A percentile compares a stretch with the other conserved stretches of the same genome.
These are phyloP conservation scores for Orycteropus afer DNA, from an alignment of 2,113 vertebrate species.

Conservation along the genomic window DNA sequence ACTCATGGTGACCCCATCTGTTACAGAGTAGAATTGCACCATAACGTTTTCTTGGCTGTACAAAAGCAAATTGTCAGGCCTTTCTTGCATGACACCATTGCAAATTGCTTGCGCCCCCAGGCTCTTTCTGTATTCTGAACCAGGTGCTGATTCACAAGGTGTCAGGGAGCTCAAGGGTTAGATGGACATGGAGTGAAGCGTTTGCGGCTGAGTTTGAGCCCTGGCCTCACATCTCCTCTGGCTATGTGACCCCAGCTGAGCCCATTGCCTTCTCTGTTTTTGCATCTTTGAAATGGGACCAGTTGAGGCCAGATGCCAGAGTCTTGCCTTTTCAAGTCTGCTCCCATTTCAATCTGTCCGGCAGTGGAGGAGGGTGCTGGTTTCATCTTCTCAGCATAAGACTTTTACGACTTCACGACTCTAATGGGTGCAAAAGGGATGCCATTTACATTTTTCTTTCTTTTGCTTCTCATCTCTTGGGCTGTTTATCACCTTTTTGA, in stretches of 20 bases:
- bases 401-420: fast-evolving
- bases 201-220: neutral
- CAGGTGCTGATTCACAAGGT: neutral
- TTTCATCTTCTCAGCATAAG: neutral
- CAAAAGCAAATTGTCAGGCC: neutral
- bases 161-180: neutral
- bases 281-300: neutral
- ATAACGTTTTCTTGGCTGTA: neutral
- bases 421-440: neutral
- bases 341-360: fast-evolving
- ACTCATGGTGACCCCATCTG: neutral
- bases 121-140: neutral
- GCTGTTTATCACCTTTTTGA: neutral
- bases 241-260: neutral
- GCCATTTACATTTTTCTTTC: neutral
- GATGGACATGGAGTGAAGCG: neutral
- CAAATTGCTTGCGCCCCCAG: neutral
- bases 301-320: neutral
- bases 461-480: neutral
- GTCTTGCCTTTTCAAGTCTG: neutral
- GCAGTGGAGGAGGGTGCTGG: neutral
- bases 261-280: neutral
- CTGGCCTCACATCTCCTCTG: neutral
- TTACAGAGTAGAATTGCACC: neutral
- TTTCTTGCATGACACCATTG: too few relatives aligned